Evolutionary conservation across 2,797 vertebrate genomes (phyloP), one percentile per base, ranked within the genome.

Genomic region (Avahi laniger): DNA sequence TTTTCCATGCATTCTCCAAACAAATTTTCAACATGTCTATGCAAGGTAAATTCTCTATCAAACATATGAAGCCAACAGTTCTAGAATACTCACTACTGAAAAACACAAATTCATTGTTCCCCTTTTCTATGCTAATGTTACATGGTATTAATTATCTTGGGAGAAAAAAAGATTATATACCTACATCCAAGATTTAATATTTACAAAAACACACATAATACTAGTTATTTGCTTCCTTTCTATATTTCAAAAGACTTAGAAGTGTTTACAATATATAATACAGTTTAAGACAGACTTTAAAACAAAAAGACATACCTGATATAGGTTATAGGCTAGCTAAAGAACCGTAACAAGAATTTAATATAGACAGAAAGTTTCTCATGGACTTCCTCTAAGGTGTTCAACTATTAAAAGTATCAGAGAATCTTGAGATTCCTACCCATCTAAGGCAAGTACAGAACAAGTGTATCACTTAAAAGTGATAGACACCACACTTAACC

Each of bases 41-140:
- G 48, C 28, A 81, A 90, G 14, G 20, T 92, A 61, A 94, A 41
- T 33, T 94, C 57, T 93, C 93, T 72, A 76, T 30, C 41, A 93
- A 93, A 91, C 46, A 82, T 11, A 54, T 4, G 33, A 92, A 90
- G 35, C 33, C 50, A 72, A 54, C 1, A 67, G 46, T 14, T 84
- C 52, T 85, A 79, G 28, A 80, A 70, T 41, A 81, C 43, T 92
- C 63, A 95, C 43, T 78, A 89, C 5, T 54, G 30, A 84, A 83
- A 80, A 94, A 75, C 9, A 94, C 5, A 70, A 91, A 65, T 26
- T 41, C 70, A 79, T 28, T 52, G 20, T 54, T 61, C 6, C 12
- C 59, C 28, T 61, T 82, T 93, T 65, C 63, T 73, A 43, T 13
- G 20, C 83, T 67, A 50, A 73, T 46, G 7, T 67, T 81, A 89